Base-by-base conservation (phyloP, 2,113 vertebrate species). In the Cichladusa arquata region DNA sequence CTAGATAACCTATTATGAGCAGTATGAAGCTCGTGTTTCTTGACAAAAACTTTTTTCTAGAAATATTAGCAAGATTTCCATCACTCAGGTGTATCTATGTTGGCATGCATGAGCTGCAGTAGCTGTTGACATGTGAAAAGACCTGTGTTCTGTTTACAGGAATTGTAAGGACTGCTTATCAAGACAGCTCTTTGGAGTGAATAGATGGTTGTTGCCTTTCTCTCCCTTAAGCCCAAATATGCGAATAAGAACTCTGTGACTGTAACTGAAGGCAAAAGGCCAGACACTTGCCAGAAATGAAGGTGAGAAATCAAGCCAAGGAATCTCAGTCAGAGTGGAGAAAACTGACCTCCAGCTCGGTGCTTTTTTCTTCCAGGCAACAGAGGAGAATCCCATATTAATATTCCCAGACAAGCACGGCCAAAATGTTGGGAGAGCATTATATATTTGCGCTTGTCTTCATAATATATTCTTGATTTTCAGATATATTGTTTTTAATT, bases 81-180 rank as follows among this genome's bases (percentile, higher is more conserved):
- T 64, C 14, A 20, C 4, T 13, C 14, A 16, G 2, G 0, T 50
- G 8, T 62, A 7, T 26, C 38, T 67, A 2, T 6, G 31, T 54
- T 67, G n/a, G 5, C 45, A 54, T 71, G 38, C 44, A 60, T n/a
- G 58, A 92, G 74, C 34, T 85, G 18, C 50, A 61, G 42, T 11
- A 51, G 26, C 1, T 91, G 24, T 34, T 74, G 84, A 29, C 13
- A 22, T 20, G 31, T 67, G 36, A 82, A 38, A 11, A 82, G 45
- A 44, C 22, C 22, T 53, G 16, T 1, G 5, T 8, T 45, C 36
- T 79, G 62, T 29, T 34, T 24, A 22, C 20, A 71, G 53, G 31
- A 58, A 14, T 29, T 48, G 23, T 42, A 42, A 60, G 28, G 24
- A 24, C 6, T 65, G 36, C 36, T 81, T 28, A 66, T 31, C 9